Base-by-base conservation (phyloP, 2,888 invertebrate genomes). In the Hesperia comma region DNA sequence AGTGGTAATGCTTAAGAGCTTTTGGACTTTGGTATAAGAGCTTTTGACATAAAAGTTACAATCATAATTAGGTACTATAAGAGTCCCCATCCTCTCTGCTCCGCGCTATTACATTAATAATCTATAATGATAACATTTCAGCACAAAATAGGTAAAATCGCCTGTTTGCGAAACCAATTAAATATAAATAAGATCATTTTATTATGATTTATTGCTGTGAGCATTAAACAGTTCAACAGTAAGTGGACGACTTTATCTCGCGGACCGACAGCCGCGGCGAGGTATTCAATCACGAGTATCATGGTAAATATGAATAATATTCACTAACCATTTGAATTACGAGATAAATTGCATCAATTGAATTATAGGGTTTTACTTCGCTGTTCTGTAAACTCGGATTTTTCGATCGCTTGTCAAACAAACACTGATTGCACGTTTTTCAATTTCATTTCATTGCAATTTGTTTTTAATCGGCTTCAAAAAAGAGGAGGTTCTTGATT, bases 231-330 rank as follows among this genome's bases (percentile, higher is more conserved):
- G 37, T 33, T 66, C 58, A 60, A 54, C 66, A 53, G 58, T 66
- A 60, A 64, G 60, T 54, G 60, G 43, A 66, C 60, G 66, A 66
- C 66, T 66, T 66, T 66, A 66, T 66, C 66, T 66, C 21, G 53
- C 43, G 21, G 60, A 32, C 66, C 15, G 43, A 64, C 57, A 40
- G 46, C 19, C 54, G 15, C 43, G 17, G 43, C 17, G 21, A 19
- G 60, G 58, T 60, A 66, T 66, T 66, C 64, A 66, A 66, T 66
- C 64, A 60, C 54, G 54, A 66, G 41, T 53, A 43, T 64, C 21
- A 43, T 21, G 40, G 26, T 58, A 46, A 58, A 58, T 60, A 60
- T 5, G 58, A 66, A 60, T 57, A 55, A n/a, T 41, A 66, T 66
- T 57, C 54, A 54, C 64, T n/a, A 53, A 32, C 33, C 40, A 54